A percentile compares a stretch with the other conserved stretches of the same genome.
phyloP scores from a whole-genome alignment of 2,797 vertebrate species.

The Gallirallus australis region DNA sequence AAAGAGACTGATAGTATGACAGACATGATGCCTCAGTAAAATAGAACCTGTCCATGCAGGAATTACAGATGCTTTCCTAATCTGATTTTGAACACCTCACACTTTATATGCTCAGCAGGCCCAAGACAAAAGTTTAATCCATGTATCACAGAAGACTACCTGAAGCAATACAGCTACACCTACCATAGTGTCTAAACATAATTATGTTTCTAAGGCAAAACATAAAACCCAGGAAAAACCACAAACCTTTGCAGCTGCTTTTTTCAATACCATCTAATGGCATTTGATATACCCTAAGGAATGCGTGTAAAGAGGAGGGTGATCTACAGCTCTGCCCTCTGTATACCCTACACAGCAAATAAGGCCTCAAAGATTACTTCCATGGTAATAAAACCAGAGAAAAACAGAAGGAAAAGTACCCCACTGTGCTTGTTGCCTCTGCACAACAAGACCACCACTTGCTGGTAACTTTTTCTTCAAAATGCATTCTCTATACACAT shows the following conservation, averaged over 20 bases:
- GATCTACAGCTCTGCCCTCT: neutral
- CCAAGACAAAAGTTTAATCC: neutral
- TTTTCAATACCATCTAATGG: neutral
- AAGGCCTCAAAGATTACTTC: neutral
- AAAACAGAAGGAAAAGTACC: neutral
- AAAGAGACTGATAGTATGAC: neutral
- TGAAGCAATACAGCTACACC: neutral
- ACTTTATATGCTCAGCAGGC: neutral
- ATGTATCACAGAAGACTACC: neutral
- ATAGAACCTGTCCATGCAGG: neutral
- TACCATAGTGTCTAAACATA: neutral
- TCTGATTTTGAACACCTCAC: neutral
- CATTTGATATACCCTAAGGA: neutral
- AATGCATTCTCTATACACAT: neutral
- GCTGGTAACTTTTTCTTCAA: neutral
- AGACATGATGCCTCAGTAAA: neutral
- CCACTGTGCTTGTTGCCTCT: neutral
- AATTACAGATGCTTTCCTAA: neutral
- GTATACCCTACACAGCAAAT: neutral
- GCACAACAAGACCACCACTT: neutral
- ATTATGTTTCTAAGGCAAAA: neutral
- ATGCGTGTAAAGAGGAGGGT: neutral
- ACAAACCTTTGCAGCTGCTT: neutral
- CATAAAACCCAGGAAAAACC: neutral
- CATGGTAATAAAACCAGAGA: neutral